Percentiles rank a stretch among this genome's conserved stretches.
These are phyloP conservation scores for Caligus rogercresseyi DNA, from an alignment of 1,140 invertebrate species.

Conservation along the genomic window DNA sequence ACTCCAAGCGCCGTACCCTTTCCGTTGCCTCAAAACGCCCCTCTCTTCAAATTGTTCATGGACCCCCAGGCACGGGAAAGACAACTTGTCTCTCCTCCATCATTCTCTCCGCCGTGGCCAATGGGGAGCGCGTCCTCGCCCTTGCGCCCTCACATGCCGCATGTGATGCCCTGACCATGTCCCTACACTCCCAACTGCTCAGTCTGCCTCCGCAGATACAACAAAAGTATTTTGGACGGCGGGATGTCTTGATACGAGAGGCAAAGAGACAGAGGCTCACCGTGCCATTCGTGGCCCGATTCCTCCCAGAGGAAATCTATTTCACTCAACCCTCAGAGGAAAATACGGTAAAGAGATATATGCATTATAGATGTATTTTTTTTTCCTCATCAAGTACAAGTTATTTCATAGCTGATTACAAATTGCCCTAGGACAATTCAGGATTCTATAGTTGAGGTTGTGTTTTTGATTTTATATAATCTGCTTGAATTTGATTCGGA, in stretches of 20 bases:
- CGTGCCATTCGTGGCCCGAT: not conserved
- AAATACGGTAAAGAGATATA: not conserved
- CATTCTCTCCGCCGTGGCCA: constrained; percentile 1
- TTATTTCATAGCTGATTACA: too few relatives aligned
- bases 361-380: not conserved
- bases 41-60: constrained; percentile 1
- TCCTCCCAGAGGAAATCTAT: not conserved
- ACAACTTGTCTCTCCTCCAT: constrained; percentile 6
- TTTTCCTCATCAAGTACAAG: too few relatives aligned
- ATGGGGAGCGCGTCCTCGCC: constrained; percentile 4
- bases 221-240: not conserved
- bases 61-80: constrained; percentile 16
- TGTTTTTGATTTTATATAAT: too few relatives aligned
- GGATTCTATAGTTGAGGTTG: too few relatives aligned
- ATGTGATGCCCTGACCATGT: constrained; percentile 15
- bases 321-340: not conserved
- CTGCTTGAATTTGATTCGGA: too few relatives aligned
- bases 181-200: not conserved
- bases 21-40: not conserved
- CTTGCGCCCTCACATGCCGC: constrained; percentile 5
- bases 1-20: not conserved
- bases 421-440: too few relatives aligned
- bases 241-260: not conserved
- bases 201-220: not conserved
- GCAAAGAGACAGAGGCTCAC: not conserved